Evolutionary conservation across 2,113 vertebrate species (phyloP).

Genomic region (Genyomyrus donnyi): DNA sequence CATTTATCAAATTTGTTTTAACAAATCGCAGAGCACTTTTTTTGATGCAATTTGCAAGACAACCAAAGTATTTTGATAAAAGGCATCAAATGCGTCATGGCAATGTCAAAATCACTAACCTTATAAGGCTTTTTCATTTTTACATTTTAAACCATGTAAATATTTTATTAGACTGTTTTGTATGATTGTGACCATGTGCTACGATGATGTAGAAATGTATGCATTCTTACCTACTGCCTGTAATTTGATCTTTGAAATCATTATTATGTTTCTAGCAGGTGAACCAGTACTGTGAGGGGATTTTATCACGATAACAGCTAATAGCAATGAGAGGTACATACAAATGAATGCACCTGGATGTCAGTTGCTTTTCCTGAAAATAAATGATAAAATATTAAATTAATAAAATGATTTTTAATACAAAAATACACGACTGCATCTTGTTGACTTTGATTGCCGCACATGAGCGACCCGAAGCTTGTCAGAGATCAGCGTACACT

Average conservation of each 20-base stretch:
- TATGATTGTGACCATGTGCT: conserved; percentile 52
- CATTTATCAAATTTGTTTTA: conserved; percentile 38
- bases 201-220: conserved; percentile 50
- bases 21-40: conserved; percentile 37
- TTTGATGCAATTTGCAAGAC: conserved; percentile 44
- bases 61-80: conserved; percentile 58
- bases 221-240: conserved; percentile 51
- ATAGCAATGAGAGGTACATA: conserved; percentile 26
- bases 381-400: conserved; percentile 21
- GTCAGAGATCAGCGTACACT: neutral
- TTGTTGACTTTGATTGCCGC: neutral
- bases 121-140: conserved; percentile 37
- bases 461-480: neutral
- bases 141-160: conserved; percentile 46
- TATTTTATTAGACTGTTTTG: conserved; percentile 53
- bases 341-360: conserved; percentile 51
- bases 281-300: conserved; percentile 32
- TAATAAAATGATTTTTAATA: conserved; percentile 44
- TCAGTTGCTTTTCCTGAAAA: conserved; percentile 46
- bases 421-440: neutral
- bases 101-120: conserved; percentile 45
- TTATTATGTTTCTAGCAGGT: conserved; percentile 38
- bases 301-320: neutral
- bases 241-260: conserved; percentile 52
- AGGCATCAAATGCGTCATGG: conserved; percentile 40